These are phyloP conservation scores for Psephotus haematonotus DNA, from an alignment of 2,113 vertebrate genomes.

Conservation along the genomic window DNA sequence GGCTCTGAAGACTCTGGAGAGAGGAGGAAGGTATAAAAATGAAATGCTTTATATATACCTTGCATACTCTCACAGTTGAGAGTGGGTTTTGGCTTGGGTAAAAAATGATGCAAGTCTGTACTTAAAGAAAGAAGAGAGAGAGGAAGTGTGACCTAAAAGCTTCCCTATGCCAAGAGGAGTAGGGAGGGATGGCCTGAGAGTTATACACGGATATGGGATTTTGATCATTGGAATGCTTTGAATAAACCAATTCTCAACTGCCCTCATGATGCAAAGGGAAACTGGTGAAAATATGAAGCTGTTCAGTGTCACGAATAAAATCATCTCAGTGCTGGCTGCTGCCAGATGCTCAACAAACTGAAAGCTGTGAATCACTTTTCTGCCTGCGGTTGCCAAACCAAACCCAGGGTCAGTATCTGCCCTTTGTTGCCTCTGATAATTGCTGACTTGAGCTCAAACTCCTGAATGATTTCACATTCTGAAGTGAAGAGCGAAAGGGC, in stretches of 20 bases:
- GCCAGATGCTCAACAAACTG: neutral
- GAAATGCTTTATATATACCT: neutral
- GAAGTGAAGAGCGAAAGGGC: slow-evolving; percentile 41
- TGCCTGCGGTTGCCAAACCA: neutral
- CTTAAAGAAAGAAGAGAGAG: neutral
- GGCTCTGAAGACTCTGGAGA: neutral
- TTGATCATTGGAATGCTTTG: neutral
- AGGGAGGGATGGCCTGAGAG: neutral
- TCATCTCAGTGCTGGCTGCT: neutral
- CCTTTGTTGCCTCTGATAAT: slow-evolving; percentile 44
- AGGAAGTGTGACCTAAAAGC: neutral
- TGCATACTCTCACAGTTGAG: neutral
- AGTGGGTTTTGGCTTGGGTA: neutral
- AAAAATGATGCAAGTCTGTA: neutral
- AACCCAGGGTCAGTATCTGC: slow-evolving; percentile 17
- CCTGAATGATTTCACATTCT: slow-evolving; percentile 37
- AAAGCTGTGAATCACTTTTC: slow-evolving; percentile 7
- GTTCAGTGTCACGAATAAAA: neutral
- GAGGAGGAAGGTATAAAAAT: neutral
- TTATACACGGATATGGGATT: neutral
- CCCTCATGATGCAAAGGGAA: neutral
- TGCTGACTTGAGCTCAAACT: slow-evolving; percentile 52
- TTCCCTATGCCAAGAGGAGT: neutral
- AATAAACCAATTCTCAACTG: neutral
- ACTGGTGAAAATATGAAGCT: neutral